A percentile compares a stretch with the other conserved stretches of the same genome.
These are phyloP conservation scores for Spea hammondii DNA, from an alignment of 2,797 vertebrate genomes.

Conservation along the genomic window DNA sequence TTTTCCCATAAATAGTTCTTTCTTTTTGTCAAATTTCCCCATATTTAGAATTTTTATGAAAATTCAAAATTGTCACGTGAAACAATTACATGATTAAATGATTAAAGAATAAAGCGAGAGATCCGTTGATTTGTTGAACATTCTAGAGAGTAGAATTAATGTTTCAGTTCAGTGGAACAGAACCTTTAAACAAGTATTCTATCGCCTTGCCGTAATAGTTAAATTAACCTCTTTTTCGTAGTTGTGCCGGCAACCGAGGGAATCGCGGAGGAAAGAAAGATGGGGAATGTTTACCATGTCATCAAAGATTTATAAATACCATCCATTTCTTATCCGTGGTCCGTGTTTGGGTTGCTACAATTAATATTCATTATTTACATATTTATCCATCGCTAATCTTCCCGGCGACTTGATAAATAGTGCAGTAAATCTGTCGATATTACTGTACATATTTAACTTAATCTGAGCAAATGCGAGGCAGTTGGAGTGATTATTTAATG, in stretches of 20 bases:
- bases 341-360: constrained; percentile 61
- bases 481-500: constrained; percentile 67
- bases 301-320: constrained; percentile 69
- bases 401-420: constrained; percentile 71
- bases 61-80: too few species aligned
- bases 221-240: constrained; percentile 31
- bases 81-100: too few species aligned
- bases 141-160: too few species aligned
- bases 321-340: constrained; percentile 59
- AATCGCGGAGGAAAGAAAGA: constrained; percentile 17
- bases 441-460: constrained; percentile 68
- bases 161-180: not conserved
- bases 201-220: not conserved
- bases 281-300: constrained; percentile 63
- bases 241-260: constrained; percentile 13
- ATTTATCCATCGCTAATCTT: constrained; percentile 73
- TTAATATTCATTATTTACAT: constrained; percentile 75
- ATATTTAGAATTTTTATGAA: too few species aligned
- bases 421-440: constrained; percentile 72
- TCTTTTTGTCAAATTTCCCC: too few species aligned
- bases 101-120: too few species aligned
- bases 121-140: too few species aligned
- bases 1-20: too few species aligned
- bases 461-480: constrained; percentile 70
- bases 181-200: not conserved